phyloP scores from a whole-genome alignment of 2,113 vertebrate species.

The Hemiscyllium ocellatum region DNA sequence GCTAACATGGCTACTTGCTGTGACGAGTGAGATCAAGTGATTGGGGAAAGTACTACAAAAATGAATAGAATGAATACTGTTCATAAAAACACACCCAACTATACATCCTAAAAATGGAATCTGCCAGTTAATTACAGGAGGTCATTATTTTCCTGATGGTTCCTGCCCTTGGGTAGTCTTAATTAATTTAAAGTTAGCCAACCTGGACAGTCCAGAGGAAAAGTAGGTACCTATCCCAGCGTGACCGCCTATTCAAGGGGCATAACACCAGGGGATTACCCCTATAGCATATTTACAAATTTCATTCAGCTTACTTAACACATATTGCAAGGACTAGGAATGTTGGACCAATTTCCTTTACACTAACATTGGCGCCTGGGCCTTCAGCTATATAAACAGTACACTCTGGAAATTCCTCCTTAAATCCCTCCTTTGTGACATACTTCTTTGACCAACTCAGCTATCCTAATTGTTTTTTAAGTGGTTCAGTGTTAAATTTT shows the following conservation, averaged over 20 bases:
- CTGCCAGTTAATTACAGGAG: neutral
- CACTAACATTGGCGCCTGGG: neutral
- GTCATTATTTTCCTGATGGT: neutral
- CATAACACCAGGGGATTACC: neutral
- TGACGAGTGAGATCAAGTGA: neutral
- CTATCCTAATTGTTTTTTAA: neutral
- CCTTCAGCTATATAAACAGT: neutral
- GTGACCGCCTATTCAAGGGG: neutral
- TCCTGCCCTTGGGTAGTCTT: neutral
- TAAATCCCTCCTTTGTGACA: neutral
- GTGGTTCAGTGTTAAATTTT: neutral
- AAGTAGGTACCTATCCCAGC: neutral
- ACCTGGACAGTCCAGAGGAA: neutral
- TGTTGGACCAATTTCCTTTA: neutral
- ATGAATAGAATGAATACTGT: neutral
- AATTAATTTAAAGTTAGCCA: neutral
- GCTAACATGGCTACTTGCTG: neutral
- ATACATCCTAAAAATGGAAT: neutral
- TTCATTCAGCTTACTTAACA: neutral
- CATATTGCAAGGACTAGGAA: neutral
- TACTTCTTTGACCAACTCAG: neutral
- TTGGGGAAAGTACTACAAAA: neutral
- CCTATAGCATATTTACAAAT: neutral
- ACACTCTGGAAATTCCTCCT: neutral
- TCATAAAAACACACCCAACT: neutral